Base-by-base conservation (phyloP, 1,140 invertebrate species). In the Zeugodacus cucurbitae region DNA sequence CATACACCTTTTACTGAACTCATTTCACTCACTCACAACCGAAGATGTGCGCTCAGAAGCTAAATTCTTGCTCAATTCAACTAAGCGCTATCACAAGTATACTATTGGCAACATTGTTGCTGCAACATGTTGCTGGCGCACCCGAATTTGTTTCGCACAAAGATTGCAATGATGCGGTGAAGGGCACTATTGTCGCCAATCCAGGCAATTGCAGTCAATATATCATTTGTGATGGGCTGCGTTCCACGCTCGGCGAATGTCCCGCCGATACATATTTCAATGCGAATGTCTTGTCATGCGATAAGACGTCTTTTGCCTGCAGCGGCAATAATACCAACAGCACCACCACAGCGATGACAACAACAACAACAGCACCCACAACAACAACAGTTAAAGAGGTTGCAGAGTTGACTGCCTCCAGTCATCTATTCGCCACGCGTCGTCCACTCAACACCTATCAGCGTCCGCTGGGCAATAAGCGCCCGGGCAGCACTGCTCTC, bases 141-240 rank as follows among this genome's bases (percentile, higher is more conserved):
- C 10, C n/a, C 1, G 34, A 29, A 4, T 88, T 74, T 74, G 88
- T 88, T 11, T 88, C 88, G 0, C 88, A 88, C 34, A 88, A 88
- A 44, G 64, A 74, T 34, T 88, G 88, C 29, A 88, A 88, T 58
- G 32, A 88, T 37, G 48, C 32, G 6, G 10, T 5, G 37, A 67
- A 48, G n/a, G 88, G 88, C 0, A 37, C 78, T 1, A 67, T 86
- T n/a, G 44, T 88, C 10, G 82, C 88, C 34, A 54, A 88, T 74
- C 88, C 88, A 8, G 32, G n/a, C 41, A 88, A 88, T 74, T 88
- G 88, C 57, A 64, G 48, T 37, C 88, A 88, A 87, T 88, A 86
- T 58, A 87, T 88, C 6, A 29, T 86, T 20, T 88, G 88, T 34
- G 67, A 88, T 70, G 88, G 88, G 11, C 57, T 88, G 26, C 82